phyloP scores from a whole-genome alignment of 2,113 vertebrate species.

The Paramormyrops kingsleyae region DNA sequence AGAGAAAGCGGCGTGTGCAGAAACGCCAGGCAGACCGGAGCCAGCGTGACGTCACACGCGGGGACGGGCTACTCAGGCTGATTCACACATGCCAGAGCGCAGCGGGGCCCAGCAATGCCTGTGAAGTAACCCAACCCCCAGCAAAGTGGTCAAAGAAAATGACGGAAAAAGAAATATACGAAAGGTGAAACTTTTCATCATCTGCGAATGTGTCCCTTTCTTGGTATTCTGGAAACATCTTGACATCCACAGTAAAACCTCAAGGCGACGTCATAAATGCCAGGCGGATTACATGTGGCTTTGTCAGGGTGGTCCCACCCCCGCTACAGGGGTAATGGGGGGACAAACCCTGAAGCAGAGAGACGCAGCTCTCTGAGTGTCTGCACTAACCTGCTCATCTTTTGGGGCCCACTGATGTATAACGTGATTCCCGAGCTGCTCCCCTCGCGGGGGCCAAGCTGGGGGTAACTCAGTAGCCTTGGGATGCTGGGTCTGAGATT shows the following conservation, averaged over 20 bases:
- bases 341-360: neutral
- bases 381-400: neutral
- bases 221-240: constrained; percentile 16
- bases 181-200: neutral
- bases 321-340: constrained; percentile 22
- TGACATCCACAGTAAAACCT: neutral
- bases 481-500: neutral
- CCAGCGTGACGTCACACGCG: neutral
- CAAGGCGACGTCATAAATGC: constrained; percentile 20
- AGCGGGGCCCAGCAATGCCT: neutral
- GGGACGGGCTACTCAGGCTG: neutral
- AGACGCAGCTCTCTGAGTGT: neutral
- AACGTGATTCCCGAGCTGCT: neutral
- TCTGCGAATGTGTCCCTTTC: neutral
- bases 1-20: neutral
- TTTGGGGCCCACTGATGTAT: neutral
- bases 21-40: neutral
- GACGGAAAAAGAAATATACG: neutral
- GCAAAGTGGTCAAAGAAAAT: neutral
- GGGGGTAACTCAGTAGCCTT: neutral
- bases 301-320: constrained; percentile 29
- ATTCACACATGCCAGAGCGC: neutral
- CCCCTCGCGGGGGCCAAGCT: neutral
- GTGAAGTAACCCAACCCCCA: neutral
- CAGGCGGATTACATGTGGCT: neutral